These are phyloP conservation scores for Drosophila fungiperda DNA, from an alignment of 2,888 invertebrate genomes.

Conservation along the genomic window DNA sequence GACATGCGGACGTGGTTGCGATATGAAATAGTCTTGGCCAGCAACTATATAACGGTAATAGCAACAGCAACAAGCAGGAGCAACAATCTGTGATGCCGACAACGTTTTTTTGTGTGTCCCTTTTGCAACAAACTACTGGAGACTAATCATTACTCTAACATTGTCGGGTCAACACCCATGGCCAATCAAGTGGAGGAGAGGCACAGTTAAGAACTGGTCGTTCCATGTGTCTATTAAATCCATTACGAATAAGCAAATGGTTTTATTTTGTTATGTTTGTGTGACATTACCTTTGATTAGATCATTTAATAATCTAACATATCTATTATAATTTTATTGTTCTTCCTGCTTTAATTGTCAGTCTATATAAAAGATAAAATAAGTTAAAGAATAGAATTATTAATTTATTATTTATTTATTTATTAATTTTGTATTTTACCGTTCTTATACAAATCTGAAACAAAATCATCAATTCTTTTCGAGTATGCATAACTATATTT, in stretches of 20 bases:
- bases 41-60: slow-evolving; percentile 50
- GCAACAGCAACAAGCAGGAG: slow-evolving; percentile 23
- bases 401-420: too few species aligned
- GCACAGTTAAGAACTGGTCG: neutral
- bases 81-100: slow-evolving; percentile 20
- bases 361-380: neutral
- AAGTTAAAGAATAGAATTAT: neutral
- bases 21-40: slow-evolving; percentile 36
- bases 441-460: neutral
- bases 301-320: neutral
- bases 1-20: slow-evolving; percentile 14
- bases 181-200: neutral
- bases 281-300: neutral
- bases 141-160: neutral
- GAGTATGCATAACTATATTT: too few species aligned
- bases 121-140: neutral
- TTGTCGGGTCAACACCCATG: neutral
- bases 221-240: neutral
- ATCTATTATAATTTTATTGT: too few species aligned
- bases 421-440: neutral
- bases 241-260: neutral
- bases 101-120: slow-evolving; percentile 2
- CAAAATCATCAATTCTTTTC: too few species aligned
- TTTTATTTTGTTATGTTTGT: neutral
- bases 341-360: neutral